Evolutionary conservation across 1,140 invertebrate genomes (phyloP).

Genomic region (Neuroterus valhalla): DNA sequence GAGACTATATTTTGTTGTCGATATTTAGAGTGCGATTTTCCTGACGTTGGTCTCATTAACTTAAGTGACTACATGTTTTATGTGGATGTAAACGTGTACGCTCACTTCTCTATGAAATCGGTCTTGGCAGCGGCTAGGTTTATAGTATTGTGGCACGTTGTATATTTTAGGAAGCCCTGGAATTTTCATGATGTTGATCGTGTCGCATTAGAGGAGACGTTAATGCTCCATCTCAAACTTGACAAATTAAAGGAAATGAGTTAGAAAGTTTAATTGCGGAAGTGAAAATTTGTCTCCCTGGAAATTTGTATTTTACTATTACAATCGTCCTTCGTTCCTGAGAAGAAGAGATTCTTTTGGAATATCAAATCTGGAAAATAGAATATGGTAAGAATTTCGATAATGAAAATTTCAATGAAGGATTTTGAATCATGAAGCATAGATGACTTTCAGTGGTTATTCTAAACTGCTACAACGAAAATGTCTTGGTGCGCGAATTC

Average conservation of each 20-base stretch:
- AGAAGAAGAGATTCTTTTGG: too few relatives aligned
- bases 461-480: conserved; percentile 47
- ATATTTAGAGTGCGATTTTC: not conserved
- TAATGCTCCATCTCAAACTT: not conserved
- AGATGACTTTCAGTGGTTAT: not conserved
- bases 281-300: too few relatives aligned
- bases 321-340: too few relatives aligned
- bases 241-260: not conserved
- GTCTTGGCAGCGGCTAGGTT: conserved; percentile 47
- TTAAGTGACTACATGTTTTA: conserved; percentile 30
- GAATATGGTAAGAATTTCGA: too few relatives aligned
- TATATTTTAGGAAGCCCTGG: conserved; percentile 65
- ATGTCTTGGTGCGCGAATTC: conserved; percentile 42
- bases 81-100: conserved; percentile 7
- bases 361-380: too few relatives aligned
- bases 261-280: not conserved
- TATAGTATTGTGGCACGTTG: conserved; percentile 57
- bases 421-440: too few relatives aligned
- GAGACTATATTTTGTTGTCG: too few relatives aligned
- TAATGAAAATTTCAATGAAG: too few relatives aligned
- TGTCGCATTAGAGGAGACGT: conserved; percentile 30
- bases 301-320: too few relatives aligned
- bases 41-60: conserved; percentile 12
- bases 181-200: conserved; percentile 68
- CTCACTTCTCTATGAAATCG: conserved; percentile 37